Conservation (phyloP, 2,113 vertebrate species). For the Synodontis membranacea region DNA sequence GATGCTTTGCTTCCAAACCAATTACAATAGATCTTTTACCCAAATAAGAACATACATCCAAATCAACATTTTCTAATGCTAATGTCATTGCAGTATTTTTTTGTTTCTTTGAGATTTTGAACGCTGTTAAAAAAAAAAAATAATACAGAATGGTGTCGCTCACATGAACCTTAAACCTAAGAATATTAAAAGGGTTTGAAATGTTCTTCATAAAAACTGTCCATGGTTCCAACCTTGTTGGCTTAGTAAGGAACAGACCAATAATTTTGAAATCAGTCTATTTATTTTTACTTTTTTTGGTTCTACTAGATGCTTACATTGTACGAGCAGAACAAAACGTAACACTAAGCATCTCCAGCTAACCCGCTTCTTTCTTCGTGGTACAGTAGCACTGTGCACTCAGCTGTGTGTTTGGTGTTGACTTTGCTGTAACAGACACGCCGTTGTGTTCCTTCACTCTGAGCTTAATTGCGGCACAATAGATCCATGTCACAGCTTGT, state of each 20-base stretch:
- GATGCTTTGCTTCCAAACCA: no score
- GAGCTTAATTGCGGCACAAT: slow-evolving; percentile 31
- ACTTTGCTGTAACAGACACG: neutral
- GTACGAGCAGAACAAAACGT: neutral
- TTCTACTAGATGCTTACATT: neutral
- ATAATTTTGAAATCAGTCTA: neutral
- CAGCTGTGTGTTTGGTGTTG: neutral
- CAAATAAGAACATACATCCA: no score
- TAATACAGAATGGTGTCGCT: no score
- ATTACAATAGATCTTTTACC: neutral
- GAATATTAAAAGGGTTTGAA: neutral
- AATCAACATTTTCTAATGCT: no score
- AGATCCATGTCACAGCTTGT: slow-evolving; percentile 6
- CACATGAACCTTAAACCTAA: neutral
- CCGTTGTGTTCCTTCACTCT: slow-evolving; percentile 1
- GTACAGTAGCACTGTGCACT: neutral
- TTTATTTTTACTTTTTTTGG: no score
- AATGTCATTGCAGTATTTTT: no score
- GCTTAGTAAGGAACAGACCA: neutral
- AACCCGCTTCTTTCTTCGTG: neutral
- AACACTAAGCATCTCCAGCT: neutral
- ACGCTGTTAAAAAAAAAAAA: no score
- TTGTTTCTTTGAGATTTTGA: no score
- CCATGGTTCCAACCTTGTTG: neutral
- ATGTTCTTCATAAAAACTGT: no score